Evolutionary conservation across 2,888 invertebrate species (phyloP).

Genomic region (Epistrophe grossulariae): DNA sequence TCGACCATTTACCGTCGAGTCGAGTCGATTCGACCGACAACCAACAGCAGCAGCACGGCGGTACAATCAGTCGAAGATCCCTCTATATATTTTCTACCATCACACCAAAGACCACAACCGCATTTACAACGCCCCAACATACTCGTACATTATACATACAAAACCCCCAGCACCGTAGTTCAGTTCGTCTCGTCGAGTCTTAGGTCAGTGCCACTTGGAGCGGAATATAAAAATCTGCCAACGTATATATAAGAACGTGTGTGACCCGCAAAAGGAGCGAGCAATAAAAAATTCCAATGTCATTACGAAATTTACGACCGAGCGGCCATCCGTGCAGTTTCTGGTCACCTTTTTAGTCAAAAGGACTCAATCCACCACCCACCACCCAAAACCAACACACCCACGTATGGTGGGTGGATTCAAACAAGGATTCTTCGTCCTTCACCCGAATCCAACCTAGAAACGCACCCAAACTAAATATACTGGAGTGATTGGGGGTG

Average conservation of each 20-base stretch:
- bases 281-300: slow-evolving; percentile 71
- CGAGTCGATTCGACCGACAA: slow-evolving; percentile 3
- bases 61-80: slow-evolving; percentile 60
- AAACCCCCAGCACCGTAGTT: slow-evolving; percentile 4
- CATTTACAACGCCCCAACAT: slow-evolving; percentile 38
- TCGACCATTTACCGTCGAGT: neutral
- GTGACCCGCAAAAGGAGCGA: slow-evolving; percentile 66
- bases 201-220: slow-evolving; percentile 74
- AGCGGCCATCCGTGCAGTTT: slow-evolving; percentile 52
- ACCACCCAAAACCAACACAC: neutral
- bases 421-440: slow-evolving; percentile 10
- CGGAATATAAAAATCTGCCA: slow-evolving; percentile 67
- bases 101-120: slow-evolving; percentile 13
- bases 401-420: neutral
- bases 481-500: neutral
- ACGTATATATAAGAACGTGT: slow-evolving; percentile 61
- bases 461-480: slow-evolving; percentile 65
- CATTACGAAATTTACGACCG: slow-evolving; percentile 72
- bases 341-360: slow-evolving; percentile 56
- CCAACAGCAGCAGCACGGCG: neutral
- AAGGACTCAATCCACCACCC: slow-evolving; percentile 16
- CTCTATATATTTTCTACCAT: slow-evolving; percentile 38
- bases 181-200: slow-evolving; percentile 61
- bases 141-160: neutral
- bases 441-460: slow-evolving; percentile 64